A percentile compares a stretch with the other conserved stretches of the same genome.
Evolutionary conservation across 1,140 invertebrate species (phyloP).

Genomic region (Cydia pomonella): DNA sequence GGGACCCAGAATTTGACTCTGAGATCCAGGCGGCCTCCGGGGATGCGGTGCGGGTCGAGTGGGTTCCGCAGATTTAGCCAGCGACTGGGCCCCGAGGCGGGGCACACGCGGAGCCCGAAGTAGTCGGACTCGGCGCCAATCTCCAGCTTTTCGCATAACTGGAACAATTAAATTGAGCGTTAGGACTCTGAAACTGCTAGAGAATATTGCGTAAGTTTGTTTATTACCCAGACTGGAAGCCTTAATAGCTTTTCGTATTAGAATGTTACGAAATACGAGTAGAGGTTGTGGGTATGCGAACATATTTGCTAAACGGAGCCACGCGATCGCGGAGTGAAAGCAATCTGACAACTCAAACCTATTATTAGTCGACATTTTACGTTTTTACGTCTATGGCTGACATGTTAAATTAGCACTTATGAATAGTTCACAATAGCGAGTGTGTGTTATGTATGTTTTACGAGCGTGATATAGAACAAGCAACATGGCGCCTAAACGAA

Average conservation of each 20-base stretch:
- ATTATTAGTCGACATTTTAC: conserved; percentile 27
- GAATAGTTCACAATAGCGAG: neutral
- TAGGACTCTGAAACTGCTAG: neutral
- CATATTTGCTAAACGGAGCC: conserved; percentile 1
- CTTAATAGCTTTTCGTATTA: neutral
- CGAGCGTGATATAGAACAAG: neutral
- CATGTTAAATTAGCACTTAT: conserved; percentile 18
- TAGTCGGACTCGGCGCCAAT: conserved; percentile 93
- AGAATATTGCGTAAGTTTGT: neutral
- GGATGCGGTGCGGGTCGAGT: conserved; percentile 86
- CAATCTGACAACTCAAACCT: neutral
- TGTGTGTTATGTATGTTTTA: conserved; percentile 5
- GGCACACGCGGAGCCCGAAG: conserved; percentile 88
- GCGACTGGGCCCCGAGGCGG: conserved; percentile 86
- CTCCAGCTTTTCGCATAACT: conserved; percentile 91
- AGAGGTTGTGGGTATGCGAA: conserved; percentile 4
- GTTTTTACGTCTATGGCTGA: conserved; percentile 19
- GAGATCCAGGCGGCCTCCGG: conserved; percentile 82
- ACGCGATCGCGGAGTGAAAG: conserved; percentile 25
- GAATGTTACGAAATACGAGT: conserved; percentile 26
- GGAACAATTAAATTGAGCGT: conserved; percentile 58
- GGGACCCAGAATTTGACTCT: conserved; percentile 95
- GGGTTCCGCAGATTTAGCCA: conserved; percentile 94
- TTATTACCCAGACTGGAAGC: neutral
- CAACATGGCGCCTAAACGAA: neutral